These are phyloP conservation scores for Zosterops pallidus DNA, from an alignment of 2,113 vertebrate species.

Conservation along the genomic window DNA sequence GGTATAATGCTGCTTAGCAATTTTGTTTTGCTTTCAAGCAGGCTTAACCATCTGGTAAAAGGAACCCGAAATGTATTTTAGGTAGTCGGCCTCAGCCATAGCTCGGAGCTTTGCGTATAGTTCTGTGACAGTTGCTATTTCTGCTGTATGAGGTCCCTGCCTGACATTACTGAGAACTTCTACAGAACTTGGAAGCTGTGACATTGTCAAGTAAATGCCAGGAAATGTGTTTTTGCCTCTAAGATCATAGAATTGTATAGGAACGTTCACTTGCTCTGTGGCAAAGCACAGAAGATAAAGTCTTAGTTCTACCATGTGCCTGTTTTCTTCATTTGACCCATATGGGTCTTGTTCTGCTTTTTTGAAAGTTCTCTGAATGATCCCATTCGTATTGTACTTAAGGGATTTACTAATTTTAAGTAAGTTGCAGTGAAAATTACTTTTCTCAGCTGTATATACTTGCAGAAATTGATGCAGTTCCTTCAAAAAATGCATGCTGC, in stretches of 20 bases:
- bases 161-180: not conserved
- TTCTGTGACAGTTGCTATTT: not conserved
- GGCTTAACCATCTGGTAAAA: not conserved
- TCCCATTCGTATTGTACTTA: not conserved
- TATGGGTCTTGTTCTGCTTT: not conserved
- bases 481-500: not conserved
- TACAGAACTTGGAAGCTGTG: not conserved
- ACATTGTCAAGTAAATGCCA: not conserved
- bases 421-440: not conserved
- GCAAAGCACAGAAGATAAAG: not conserved
- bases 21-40: slow-evolving; percentile 11
- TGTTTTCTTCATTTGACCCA: not conserved
- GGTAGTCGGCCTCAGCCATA: not conserved
- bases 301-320: not conserved
- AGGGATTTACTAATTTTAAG: not conserved
- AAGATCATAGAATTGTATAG: not conserved
- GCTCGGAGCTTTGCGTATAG: not conserved
- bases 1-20: not conserved
- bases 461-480: not conserved
- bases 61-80: not conserved
- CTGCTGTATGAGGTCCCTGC: not conserved
- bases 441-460: not conserved
- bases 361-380: not conserved
- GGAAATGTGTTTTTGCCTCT: not conserved
- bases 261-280: not conserved